Evolutionary conservation across 2,113 vertebrate species (phyloP), one percentile per base, ranked within the genome.

Genomic region (Pelecanus crispus): DNA sequence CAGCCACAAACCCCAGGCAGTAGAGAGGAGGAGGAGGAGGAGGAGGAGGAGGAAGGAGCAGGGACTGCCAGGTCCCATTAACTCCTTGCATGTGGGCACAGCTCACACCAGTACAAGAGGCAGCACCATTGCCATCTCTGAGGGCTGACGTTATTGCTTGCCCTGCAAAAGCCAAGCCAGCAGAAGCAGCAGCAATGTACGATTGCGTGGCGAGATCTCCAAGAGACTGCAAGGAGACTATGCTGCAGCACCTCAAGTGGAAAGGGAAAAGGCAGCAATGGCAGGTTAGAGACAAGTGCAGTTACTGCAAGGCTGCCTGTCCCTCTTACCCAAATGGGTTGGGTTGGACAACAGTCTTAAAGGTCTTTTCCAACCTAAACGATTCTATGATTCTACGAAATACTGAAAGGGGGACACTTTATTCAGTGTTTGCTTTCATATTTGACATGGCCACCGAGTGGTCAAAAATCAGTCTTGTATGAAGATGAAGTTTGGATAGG

Each of bases 101-200:
- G 65, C 52, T 77, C 62, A 68, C 2, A 9, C 4, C 31, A 22
- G 34, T 52, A 49, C 34, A 61, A 55, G 32, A 45, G 24, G 61
- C n/a, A 70, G 42, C 0, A 0, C 61, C 52, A 56, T 6, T 88
- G 25, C 47, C n/a, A 10, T 10, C n/a, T 74, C 63, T 59, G 24
- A 61, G 31, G 61, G 26, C 13, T 40, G 42, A 63, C 58, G 58
- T 59, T n/a, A 4, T 29, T 17, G 10, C 61, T 31, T 42, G 17
- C 74, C 80, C 66, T 59, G 36, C 29, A 44, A 75, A 79, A 82
- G 44, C 44, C 52, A 38, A n/a, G 36, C 34, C 82, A 67, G 86
- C 50, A 72, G 71, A 31, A 71, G 47, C 61, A 79, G 45, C 34
- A 70, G 63, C 29, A 13, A 10, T 2, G 28, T 49, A 13, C 25